A percentile compares a stretch with the other conserved stretches of the same genome.
Conservation (phyloP, 92 coral and sea anemone genomes). For the Bergia sp. region DNA sequence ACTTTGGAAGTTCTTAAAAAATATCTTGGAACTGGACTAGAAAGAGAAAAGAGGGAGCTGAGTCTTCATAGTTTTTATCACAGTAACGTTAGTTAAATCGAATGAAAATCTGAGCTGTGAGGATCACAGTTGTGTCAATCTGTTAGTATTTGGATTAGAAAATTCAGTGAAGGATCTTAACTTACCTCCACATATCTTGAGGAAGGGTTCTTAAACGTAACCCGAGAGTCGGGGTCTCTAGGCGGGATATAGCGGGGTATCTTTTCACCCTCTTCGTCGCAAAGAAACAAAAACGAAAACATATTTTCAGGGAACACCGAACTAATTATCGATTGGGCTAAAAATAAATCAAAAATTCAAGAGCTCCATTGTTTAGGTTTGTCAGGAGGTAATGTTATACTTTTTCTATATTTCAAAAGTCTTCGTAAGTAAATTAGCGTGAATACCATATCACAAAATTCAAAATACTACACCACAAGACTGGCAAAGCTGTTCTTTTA, state of each 20-base stretch:
- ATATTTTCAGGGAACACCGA: not conserved
- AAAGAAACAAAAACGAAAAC: slow-evolving; percentile 20
- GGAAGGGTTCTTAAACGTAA: slow-evolving; percentile 80
- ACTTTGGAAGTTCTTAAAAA: too few relatives aligned
- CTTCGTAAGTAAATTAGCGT: not conserved
- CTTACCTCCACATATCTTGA: slow-evolving; percentile 85
- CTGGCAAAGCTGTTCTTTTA: too few relatives aligned
- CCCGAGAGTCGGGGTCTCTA: slow-evolving; percentile 63
- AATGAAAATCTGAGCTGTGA: too few relatives aligned
- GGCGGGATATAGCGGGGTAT: slow-evolving; percentile 60
- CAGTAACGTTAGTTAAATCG: too few relatives aligned
- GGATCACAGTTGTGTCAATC: not conserved
- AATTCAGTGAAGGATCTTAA: slow-evolving; percentile 6
- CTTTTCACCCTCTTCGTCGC: slow-evolving; percentile 65
- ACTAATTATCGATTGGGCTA: not conserved
- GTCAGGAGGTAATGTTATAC: not conserved
- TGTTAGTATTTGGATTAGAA: slow-evolving; percentile 1
- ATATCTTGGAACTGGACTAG: too few relatives aligned
- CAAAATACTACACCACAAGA: too few relatives aligned
- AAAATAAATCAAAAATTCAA: not conserved
- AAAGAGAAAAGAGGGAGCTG: too few relatives aligned
- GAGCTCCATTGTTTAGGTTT: not conserved
- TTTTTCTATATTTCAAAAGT: not conserved
- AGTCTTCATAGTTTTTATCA: too few relatives aligned
- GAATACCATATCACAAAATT: too few relatives aligned